Evolutionary conservation across 2,797 vertebrate species (phyloP).

Genomic region (Tiaroga cobitis): DNA sequence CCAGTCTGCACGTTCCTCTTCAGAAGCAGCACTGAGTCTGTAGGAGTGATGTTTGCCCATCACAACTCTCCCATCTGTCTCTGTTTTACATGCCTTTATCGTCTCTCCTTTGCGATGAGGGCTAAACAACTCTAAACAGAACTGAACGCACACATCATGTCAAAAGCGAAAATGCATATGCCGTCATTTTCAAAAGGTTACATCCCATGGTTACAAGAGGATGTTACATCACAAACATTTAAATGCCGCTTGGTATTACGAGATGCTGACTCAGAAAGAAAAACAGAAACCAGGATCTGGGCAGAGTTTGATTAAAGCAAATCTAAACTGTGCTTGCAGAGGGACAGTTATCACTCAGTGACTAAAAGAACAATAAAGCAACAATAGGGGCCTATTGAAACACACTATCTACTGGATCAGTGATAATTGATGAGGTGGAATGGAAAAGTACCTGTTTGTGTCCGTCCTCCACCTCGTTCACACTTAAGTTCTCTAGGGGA

Average conservation of each 20-base stretch:
- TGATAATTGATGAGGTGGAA: neutral
- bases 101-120: constrained; percentile 86
- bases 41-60: constrained; percentile 94
- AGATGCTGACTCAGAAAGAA: constrained; percentile 30
- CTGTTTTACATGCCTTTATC: constrained; percentile 96
- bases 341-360: neutral
- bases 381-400: neutral
- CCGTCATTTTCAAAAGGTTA: constrained; percentile 27
- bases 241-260: neutral
- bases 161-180: constrained; percentile 10
- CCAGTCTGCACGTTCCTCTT: constrained; percentile 88
- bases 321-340: neutral
- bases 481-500: constrained; percentile 90
- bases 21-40: constrained; percentile 85
- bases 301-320: neutral
- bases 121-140: constrained; percentile 89
- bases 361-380: neutral
- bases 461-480: constrained; percentile 80
- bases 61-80: constrained; percentile 88
- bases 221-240: neutral
- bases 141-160: constrained; percentile 74
- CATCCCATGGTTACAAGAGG: neutral
- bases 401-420: neutral
- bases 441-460: constrained; percentile 82
- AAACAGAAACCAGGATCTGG: constrained; percentile 2